Conservation (phyloP, 2,797 vertebrate genomes). For the Rhinogobio ventralis region DNA sequence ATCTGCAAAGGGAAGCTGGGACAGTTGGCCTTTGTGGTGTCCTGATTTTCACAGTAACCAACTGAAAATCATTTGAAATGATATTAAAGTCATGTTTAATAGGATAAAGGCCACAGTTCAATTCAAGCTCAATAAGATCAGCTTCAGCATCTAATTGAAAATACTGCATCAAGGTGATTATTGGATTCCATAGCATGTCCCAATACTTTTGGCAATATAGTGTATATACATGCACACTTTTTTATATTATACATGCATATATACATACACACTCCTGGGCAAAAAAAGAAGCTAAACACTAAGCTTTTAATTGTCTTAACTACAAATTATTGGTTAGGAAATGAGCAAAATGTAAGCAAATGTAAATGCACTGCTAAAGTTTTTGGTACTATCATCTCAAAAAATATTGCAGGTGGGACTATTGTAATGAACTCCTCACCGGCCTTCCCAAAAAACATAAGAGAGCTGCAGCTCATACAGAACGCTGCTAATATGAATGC, state of each 20-base stretch:
- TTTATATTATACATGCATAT: not conserved
- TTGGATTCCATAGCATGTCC: conserved; percentile 17
- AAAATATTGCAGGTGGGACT: too few species aligned
- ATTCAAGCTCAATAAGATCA: conserved; percentile 27
- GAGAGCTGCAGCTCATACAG: too few species aligned
- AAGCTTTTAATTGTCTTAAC: not conserved
- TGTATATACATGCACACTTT: not conserved
- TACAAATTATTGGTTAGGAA: not conserved
- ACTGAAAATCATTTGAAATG: not conserved
- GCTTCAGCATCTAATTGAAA: conserved; percentile 16
- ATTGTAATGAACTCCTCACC: too few species aligned
- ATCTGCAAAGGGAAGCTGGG: not conserved
- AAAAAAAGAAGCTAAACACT: not conserved
- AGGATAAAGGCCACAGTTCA: conserved; percentile 11
- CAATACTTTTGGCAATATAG: too few species aligned
- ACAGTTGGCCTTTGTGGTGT: not conserved
- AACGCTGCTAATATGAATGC: too few species aligned
- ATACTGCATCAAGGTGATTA: conserved; percentile 4
- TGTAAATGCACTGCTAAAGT: not conserved
- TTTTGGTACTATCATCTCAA: too few species aligned
- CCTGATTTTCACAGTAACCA: conserved; percentile 2
- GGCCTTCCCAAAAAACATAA: too few species aligned
- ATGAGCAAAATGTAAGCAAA: not conserved
- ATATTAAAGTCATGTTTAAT: not conserved
- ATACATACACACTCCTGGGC: not conserved